phyloP scores from a whole-genome alignment of 2,888 invertebrate genomes.

The Caenorhabditis zanzibari region DNA sequence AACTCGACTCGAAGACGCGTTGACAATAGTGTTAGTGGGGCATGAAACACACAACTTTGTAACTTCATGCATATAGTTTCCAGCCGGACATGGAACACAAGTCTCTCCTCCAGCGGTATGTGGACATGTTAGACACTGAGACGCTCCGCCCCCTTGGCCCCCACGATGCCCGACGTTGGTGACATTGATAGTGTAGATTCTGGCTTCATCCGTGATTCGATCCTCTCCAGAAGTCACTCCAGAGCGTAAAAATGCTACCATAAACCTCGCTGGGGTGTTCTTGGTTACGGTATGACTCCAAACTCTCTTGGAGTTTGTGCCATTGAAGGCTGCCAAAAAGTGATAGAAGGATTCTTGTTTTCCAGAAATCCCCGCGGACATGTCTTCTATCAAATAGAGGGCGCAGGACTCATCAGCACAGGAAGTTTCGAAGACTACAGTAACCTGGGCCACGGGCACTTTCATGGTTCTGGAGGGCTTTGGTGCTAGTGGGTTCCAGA shows the following conservation, averaged over 20 bases:
- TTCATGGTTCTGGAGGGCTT: constrained; percentile 67
- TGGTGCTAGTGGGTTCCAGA: constrained; percentile 80
- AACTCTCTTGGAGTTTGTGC: constrained; percentile 74
- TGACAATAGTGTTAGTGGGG: constrained; percentile 83
- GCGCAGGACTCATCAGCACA: constrained; percentile 85
- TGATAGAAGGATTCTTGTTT: constrained; percentile 69
- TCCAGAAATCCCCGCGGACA: constrained; percentile 42
- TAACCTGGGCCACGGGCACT: constrained; percentile 85
- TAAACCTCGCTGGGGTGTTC: constrained; percentile 73
- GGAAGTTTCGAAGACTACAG: constrained; percentile 86
- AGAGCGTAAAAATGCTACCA: constrained; percentile 81
- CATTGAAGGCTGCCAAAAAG: constrained; percentile 80
- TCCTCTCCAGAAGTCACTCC: constrained; percentile 75
- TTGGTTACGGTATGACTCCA: constrained; percentile 75
- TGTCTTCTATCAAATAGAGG: constrained; percentile 85
- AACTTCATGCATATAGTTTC: constrained; percentile 85
- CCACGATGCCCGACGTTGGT: constrained; percentile 85
- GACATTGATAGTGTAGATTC: constrained; percentile 86
- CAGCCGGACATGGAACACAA: constrained; percentile 86
- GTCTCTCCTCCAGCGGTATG: constrained; percentile 79
- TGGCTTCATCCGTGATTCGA: constrained; percentile 84
- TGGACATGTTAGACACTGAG: constrained; percentile 85
- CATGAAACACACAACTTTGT: constrained; percentile 84
- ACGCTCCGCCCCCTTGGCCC: constrained; percentile 85
- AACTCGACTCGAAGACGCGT: constrained; percentile 71